Conservation (phyloP, 2,797 vertebrate species). For the Muscicapa comitata region DNA sequence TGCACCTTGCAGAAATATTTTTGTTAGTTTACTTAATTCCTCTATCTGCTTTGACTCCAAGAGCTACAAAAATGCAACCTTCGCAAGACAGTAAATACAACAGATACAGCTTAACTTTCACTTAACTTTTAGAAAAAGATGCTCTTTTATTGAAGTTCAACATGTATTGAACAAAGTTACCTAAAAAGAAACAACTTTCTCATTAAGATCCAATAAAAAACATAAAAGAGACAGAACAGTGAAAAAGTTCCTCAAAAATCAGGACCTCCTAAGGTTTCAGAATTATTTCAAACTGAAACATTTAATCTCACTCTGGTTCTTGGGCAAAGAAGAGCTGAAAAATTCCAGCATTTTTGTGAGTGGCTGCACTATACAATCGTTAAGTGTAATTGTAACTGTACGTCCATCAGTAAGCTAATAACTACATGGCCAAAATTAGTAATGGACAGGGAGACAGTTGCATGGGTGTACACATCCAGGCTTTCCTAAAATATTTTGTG, state of each 20-base stretch:
- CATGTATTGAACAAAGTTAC: neutral
- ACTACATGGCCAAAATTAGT: neutral
- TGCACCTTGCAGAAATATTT: neutral
- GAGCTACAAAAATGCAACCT: neutral
- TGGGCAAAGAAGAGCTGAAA: neutral
- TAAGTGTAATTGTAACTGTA: neutral
- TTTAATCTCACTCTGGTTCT: neutral
- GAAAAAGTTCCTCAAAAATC: neutral
- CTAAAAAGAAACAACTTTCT: neutral
- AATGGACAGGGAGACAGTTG: neutral
- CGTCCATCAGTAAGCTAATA: neutral
- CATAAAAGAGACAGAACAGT: neutral
- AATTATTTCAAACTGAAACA: neutral
- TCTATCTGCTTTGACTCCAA: neutral
- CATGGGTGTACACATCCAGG: rapidly evolving
- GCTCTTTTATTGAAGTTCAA: neutral
- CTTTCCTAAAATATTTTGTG: neutral
- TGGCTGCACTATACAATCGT: neutral
- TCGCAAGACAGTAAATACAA: neutral
- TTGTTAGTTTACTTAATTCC: neutral
- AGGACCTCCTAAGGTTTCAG: neutral
- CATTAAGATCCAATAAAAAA: neutral
- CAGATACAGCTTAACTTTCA: neutral
- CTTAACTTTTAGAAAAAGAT: neutral
- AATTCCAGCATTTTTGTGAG: neutral